Conservation (phyloP, 2,888 invertebrate genomes). For the Hyalella azteca region DNA sequence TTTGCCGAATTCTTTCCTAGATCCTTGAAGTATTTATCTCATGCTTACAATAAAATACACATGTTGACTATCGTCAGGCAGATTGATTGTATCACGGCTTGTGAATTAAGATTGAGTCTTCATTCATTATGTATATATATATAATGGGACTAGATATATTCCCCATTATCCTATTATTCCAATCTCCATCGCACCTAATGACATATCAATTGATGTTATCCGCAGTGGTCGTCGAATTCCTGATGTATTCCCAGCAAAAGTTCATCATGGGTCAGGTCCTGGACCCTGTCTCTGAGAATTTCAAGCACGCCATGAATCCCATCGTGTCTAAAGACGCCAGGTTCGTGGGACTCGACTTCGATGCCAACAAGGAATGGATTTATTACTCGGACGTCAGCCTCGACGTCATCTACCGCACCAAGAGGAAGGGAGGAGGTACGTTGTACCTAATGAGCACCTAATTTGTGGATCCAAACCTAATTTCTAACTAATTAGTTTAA, state of each 20-base stretch:
- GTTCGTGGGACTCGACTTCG: slow-evolving; percentile 94
- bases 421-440: slow-evolving; percentile 65
- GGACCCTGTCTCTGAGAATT: slow-evolving; percentile 85
- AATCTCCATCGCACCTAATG: slow-evolving; percentile 58
- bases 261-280: slow-evolving; percentile 91
- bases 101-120: too few relatives aligned
- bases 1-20: too few relatives aligned
- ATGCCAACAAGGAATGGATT: slow-evolving; percentile 85
- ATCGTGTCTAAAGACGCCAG: slow-evolving; percentile 89
- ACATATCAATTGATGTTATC: slow-evolving; percentile 61
- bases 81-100: too few relatives aligned
- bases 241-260: slow-evolving; percentile 93
- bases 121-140: too few relatives aligned
- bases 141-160: too few relatives aligned
- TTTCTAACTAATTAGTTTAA: too few relatives aligned
- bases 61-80: too few relatives aligned
- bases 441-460: too few relatives aligned
- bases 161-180: too few relatives aligned
- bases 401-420: slow-evolving; percentile 81
- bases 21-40: too few relatives aligned
- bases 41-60: too few relatives aligned
- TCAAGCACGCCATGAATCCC: slow-evolving; percentile 93
- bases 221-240: slow-evolving; percentile 78
- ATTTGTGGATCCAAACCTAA: too few relatives aligned
- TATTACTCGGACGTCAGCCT: slow-evolving; percentile 97